Base-by-base conservation (phyloP, 2,113 vertebrate species). In the Platysternon megacephalum region DNA sequence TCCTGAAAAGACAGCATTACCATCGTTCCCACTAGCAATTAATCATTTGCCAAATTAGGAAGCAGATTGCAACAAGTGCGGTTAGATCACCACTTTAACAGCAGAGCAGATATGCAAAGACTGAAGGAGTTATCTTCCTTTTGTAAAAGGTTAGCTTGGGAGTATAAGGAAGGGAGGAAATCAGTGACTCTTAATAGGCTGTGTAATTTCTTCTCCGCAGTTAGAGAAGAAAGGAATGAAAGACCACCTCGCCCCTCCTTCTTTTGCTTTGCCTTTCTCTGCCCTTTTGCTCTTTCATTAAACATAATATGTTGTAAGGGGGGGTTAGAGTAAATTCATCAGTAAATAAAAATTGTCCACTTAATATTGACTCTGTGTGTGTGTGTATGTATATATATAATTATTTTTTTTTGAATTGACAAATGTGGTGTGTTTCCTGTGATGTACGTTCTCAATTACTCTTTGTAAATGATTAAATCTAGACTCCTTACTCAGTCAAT, bases 31-130 rank as follows among this genome's bases (percentile, higher is more conserved):
- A 26, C 21, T 84, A 72, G 61, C 82, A 79, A 95, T 91, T 89
- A 91, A 96, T 97, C 56, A 39, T 90, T 96, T 93, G 14, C 4
- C n/a, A 91, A 93, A 89, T 92, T 56, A 74, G 44, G 61, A 11
- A 90, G 86, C 72, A 58, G 74, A 8, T 52, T n/a, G 86, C 32
- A 56, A 76, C 48, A 49, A 7, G 46, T 11, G 32, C 85, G 49
- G 16, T 90, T 94, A n/a, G 68, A 83, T 78, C 72, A 4, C 79
- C 13, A 2, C 42, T 96, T 87, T 84, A 42, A 68, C 19, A 86
- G 49, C 35, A 90, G 87, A 90, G 55, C 6, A 91, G 82, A 51
- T 13, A 79, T 2, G 4, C 13, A 22, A 82, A 24, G 42, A 29
- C 48, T 85, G 49, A 85, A 92, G 58, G 79, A 56, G 78, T 90